Conservation (phyloP, 2,888 invertebrate species). For the Amphipoea oculea region DNA sequence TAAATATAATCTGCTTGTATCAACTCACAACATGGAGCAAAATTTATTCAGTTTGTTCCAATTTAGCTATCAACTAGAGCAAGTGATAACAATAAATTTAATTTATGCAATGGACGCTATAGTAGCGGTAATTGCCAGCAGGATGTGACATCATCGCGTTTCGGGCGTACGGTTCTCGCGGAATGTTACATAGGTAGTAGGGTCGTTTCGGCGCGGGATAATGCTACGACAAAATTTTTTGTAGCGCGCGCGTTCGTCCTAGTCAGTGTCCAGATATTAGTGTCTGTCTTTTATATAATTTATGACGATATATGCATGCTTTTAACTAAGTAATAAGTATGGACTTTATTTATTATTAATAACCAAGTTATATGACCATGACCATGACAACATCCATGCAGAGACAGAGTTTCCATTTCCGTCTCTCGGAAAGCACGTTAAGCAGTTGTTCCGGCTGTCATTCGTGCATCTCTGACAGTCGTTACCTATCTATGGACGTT, state of each 20-base stretch:
- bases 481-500: too few relatives aligned
- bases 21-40: not conserved
- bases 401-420: too few relatives aligned
- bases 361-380: too few relatives aligned
- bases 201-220: not conserved
- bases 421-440: not conserved
- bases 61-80: slow-evolving; percentile 29
- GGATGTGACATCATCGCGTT: slow-evolving; percentile 38
- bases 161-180: slow-evolving; percentile 6
- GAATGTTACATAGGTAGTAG: not conserved
- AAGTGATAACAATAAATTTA: slow-evolving; percentile 51
- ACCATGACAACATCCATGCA: too few relatives aligned
- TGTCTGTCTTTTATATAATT: not conserved
- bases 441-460: not conserved
- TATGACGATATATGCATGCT: not conserved
- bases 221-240: not conserved
- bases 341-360: not conserved
- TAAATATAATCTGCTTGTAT: not conserved
- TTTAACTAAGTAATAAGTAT: too few relatives aligned
- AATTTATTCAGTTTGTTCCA: slow-evolving; percentile 32
- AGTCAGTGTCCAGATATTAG: not conserved
- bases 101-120: slow-evolving; percentile 24
- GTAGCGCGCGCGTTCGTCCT: not conserved
- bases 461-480: too few relatives aligned
- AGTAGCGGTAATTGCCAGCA: slow-evolving; percentile 5